Evolutionary conservation across 2,888 invertebrate genomes (phyloP).

Genomic region (Philopedon plagiatum): DNA sequence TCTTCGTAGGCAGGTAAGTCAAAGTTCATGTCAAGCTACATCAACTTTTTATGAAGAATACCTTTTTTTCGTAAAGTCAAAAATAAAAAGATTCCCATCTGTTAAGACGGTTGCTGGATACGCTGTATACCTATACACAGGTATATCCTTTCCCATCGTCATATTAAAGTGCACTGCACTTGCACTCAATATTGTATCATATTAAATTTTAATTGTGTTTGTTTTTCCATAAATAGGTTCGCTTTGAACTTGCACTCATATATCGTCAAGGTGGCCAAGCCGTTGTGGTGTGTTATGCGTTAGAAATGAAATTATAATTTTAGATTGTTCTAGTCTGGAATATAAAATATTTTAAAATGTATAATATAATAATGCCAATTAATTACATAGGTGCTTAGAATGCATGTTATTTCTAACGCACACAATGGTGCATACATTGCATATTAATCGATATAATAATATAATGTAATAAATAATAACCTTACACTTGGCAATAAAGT

Average conservation of each 20-base stretch:
- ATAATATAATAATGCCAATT: conserved; percentile 3
- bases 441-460: neutral
- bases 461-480: neutral
- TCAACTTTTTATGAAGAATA: no score
- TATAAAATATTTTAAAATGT: conserved; percentile 13
- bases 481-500: conserved; percentile 10
- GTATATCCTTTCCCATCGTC: no score
- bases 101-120: no score
- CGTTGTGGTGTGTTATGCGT: conserved; percentile 34
- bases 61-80: no score
- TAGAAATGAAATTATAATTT: conserved; percentile 40
- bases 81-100: no score
- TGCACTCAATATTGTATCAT: no score
- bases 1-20: no score
- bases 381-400: conserved; percentile 8
- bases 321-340: conserved; percentile 31
- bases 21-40: no score
- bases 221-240: neutral
- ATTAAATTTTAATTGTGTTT: no score
- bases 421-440: conserved; percentile 6
- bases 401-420: neutral
- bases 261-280: conserved; percentile 34
- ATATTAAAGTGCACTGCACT: no score
- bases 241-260: conserved; percentile 40
- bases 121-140: no score